Percentiles rank a stretch among this genome's conserved stretches.
These are phyloP conservation scores for Rhinella marina DNA, from an alignment of 2,797 vertebrate genomes.

Conservation along the genomic window DNA sequence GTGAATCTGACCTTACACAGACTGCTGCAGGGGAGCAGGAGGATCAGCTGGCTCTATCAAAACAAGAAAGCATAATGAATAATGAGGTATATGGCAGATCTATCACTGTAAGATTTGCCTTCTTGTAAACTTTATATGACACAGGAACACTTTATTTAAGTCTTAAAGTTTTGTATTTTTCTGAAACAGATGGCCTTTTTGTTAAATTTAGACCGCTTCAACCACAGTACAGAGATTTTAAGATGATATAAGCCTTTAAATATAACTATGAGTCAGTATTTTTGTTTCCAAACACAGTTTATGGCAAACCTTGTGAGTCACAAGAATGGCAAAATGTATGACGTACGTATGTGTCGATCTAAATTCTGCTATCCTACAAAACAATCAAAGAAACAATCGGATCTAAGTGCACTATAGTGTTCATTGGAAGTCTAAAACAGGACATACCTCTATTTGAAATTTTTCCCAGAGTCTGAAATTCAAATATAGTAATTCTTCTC, in stretches of 20 bases:
- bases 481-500: neutral
- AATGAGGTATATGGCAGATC: neutral
- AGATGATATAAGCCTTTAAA: constrained; percentile 34
- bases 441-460: neutral
- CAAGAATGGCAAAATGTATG: neutral
- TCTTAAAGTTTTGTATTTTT: neutral
- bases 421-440: neutral
- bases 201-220: constrained; percentile 45
- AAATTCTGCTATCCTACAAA: neutral
- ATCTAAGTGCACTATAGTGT: neutral
- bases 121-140: neutral
- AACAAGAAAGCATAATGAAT: neutral
- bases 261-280: constrained; percentile 50
- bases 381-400: neutral
- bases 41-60: neutral
- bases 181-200: constrained; percentile 45
- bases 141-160: neutral
- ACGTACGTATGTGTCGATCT: neutral
- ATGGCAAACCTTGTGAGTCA: constrained; percentile 46
- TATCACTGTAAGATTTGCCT: neutral
- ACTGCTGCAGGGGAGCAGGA: neutral
- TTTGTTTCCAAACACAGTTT: constrained; percentile 33
- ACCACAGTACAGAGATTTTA: constrained; percentile 24
- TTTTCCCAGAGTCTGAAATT: neutral
- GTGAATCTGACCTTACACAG: neutral